Conservation (phyloP, 2,797 vertebrate species). For the Enteromius paludinosus region DNA sequence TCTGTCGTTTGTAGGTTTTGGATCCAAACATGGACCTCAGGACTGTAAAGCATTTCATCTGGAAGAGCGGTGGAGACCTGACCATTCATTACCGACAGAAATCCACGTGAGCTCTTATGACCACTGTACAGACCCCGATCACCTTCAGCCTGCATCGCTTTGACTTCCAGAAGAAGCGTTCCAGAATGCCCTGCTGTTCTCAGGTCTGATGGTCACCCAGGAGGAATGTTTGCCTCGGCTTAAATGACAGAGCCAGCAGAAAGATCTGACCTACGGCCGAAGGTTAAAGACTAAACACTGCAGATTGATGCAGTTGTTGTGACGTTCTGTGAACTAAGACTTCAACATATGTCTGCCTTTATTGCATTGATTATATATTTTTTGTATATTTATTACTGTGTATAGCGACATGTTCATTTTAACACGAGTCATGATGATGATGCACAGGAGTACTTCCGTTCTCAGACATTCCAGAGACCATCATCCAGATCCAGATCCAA, state of each 20-base stretch:
- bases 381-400: slow-evolving; percentile 14
- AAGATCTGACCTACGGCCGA: neutral
- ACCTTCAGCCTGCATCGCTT: slow-evolving; percentile 61
- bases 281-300: slow-evolving; percentile 19
- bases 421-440: neutral
- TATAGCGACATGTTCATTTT: neutral
- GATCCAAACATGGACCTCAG: slow-evolving; percentile 99
- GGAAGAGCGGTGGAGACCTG: slow-evolving; percentile 98
- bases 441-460: neutral
- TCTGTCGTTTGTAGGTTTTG: slow-evolving; percentile 82
- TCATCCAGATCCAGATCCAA: neutral
- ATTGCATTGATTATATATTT: neutral
- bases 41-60: slow-evolving; percentile 99
- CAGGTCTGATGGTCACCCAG: slow-evolving; percentile 64
- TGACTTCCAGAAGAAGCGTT: slow-evolving; percentile 44
- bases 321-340: neutral
- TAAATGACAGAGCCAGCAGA: neutral
- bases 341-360: neutral
- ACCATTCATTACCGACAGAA: slow-evolving; percentile 98
- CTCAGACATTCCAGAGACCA: slow-evolving; percentile 3
- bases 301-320: neutral
- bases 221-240: slow-evolving; percentile 3
- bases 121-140: neutral
- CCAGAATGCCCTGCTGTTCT: slow-evolving; percentile 77
- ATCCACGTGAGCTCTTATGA: slow-evolving; percentile 86